A percentile compares a stretch with the other conserved stretches of the same genome.
phyloP scores from a whole-genome alignment of 2,888 invertebrate species.

The Ormyrus nitidulus region DNA sequence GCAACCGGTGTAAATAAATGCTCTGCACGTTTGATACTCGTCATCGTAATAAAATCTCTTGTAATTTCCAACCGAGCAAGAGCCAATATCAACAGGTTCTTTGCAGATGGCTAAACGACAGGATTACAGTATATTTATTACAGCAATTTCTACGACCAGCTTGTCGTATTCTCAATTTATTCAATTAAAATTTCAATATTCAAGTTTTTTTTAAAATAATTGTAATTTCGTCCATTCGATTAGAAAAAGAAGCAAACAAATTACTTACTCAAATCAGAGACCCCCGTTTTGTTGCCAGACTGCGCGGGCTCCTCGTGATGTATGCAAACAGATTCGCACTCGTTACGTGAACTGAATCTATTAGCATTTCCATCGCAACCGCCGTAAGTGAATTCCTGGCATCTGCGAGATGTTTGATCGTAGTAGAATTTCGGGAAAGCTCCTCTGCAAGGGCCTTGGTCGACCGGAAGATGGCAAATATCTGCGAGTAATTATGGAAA shows the following conservation, averaged over 20 bases:
- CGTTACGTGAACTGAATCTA: slow-evolving; percentile 84
- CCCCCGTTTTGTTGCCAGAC: slow-evolving; percentile 72
- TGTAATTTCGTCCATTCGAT: neutral
- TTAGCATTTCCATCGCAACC: slow-evolving; percentile 92
- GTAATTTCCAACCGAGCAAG: slow-evolving; percentile 77
- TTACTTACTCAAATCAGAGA: slow-evolving; percentile 71
- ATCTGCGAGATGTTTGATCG: slow-evolving; percentile 79
- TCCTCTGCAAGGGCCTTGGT: slow-evolving; percentile 84
- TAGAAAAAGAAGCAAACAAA: slow-evolving; percentile 10
- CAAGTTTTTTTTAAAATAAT: neutral
- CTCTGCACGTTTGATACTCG: slow-evolving; percentile 82
- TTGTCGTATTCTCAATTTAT: neutral
- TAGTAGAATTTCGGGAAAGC: slow-evolving; percentile 84
- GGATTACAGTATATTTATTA: slow-evolving; percentile 51
- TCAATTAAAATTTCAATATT: neutral
- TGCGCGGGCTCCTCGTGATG: slow-evolving; percentile 78
- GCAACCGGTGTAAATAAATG: slow-evolving; percentile 92
- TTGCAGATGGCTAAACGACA: slow-evolving; percentile 80
- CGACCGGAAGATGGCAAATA: slow-evolving; percentile 82
- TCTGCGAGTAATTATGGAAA: slow-evolving; percentile 76
- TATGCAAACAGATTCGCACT: slow-evolving; percentile 85
- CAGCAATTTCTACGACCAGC: no score
- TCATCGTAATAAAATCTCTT: slow-evolving; percentile 87
- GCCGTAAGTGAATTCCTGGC: slow-evolving; percentile 85
- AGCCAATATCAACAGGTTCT: slow-evolving; percentile 80